These are phyloP conservation scores for Oconnorella tubifera DNA, from an alignment of 2,888 invertebrate species.

Conservation along the genomic window DNA sequence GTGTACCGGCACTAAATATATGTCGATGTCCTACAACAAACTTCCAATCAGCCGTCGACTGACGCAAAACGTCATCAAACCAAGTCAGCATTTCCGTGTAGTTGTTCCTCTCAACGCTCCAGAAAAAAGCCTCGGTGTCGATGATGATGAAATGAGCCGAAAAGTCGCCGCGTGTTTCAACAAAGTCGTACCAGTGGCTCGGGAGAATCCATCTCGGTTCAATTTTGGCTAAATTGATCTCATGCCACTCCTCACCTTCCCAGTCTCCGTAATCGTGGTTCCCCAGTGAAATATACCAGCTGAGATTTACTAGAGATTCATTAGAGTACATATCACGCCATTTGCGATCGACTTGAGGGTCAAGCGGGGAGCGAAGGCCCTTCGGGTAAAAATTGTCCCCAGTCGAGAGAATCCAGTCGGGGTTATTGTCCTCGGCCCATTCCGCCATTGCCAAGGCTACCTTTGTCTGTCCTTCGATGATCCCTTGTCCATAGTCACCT, in stretches of 20 bases:
- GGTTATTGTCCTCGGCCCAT: conserved; percentile 16
- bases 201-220: conserved; percentile 20
- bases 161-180: conserved; percentile 2
- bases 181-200: conserved; percentile 16
- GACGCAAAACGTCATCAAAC: conserved; percentile 9
- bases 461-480: conserved; percentile 6
- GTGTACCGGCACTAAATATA: conserved; percentile 16
- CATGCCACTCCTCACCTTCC: conserved; percentile 23
- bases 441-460: conserved; percentile 17
- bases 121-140: conserved; percentile 20
- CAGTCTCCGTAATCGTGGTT: conserved; percentile 25
- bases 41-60: conserved; percentile 15
- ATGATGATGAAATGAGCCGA: conserved; percentile 13
- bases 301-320: conserved; percentile 6
- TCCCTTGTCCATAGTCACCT: conserved; percentile 23
- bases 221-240: conserved; percentile 14
- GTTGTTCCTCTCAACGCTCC: conserved; percentile 14
- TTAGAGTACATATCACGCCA: conserved; percentile 23
- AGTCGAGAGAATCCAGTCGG: conserved; percentile 17
- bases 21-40: conserved; percentile 19
- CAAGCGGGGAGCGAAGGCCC: conserved; percentile 12
- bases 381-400: conserved; percentile 26
- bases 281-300: conserved; percentile 25
- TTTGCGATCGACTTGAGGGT: conserved; percentile 12
- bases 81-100: conserved; percentile 18